A percentile compares a stretch with the other conserved stretches of the same genome.
These are phyloP conservation scores for Ceyx cyanopectus DNA, from an alignment of 2,113 vertebrate species.

Conservation along the genomic window DNA sequence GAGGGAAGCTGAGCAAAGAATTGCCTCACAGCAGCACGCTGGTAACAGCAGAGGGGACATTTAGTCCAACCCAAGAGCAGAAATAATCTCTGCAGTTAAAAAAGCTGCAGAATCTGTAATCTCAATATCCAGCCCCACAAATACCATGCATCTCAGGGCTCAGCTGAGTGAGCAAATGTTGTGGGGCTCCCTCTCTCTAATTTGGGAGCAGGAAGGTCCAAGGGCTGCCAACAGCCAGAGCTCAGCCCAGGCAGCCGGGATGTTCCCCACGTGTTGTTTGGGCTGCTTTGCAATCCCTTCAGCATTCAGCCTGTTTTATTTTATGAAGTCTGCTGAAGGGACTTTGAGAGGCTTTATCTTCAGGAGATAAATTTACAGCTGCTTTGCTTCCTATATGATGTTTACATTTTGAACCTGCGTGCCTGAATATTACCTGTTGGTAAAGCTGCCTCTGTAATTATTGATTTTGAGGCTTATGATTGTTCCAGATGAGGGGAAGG, in stretches of 20 bases:
- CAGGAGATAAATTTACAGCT: conserved; percentile 40
- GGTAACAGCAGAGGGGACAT: background rate
- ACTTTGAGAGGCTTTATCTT: conserved; percentile 31
- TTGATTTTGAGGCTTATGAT: conserved; percentile 52
- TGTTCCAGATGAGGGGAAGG: background rate
- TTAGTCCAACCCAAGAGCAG: background rate
- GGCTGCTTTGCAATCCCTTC: background rate
- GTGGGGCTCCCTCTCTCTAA: background rate
- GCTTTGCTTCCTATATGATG: conserved; percentile 29
- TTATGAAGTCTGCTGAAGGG: conserved; percentile 24
- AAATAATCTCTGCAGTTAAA: conserved; percentile 22
- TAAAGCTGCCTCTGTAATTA: conserved; percentile 45
- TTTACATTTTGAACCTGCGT: conserved; percentile 41
- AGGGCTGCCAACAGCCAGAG: background rate
- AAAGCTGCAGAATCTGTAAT: conserved; percentile 21
- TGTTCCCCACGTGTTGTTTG: background rate
- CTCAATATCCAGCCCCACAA: background rate
- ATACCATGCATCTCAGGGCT: background rate
- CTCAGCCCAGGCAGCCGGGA: background rate
- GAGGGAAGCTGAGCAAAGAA: conserved; percentile 52
- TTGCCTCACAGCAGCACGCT: conserved; percentile 39
- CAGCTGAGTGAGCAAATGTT: fast-evolving
- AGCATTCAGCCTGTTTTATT: background rate
- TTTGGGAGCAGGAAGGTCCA: background rate
- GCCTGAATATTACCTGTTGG: conserved; percentile 29